Evolutionary conservation across 1,140 invertebrate species (phyloP).

Genomic region (Leptinotarsa texana): DNA sequence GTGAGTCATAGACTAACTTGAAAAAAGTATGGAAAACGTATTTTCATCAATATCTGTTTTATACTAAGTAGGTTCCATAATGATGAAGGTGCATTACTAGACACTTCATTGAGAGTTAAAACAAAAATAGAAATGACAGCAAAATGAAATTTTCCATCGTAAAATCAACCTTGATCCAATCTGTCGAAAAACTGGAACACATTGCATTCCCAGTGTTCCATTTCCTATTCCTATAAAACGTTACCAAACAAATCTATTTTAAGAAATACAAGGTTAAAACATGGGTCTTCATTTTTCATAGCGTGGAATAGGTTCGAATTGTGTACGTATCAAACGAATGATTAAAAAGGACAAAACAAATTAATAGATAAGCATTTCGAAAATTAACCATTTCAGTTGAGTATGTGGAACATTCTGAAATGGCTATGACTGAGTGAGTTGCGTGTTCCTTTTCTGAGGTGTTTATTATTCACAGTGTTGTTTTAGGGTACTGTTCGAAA

Average conservation of each 20-base stretch:
- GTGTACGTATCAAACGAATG: neutral
- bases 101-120: too few species aligned
- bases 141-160: neutral
- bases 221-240: conserved; percentile 1
- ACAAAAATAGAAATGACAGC: too few species aligned
- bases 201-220: neutral
- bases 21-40: too few species aligned
- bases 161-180: neutral
- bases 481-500: conserved; percentile 11
- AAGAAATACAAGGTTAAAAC: conserved; percentile 17
- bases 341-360: conserved; percentile 9
- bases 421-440: conserved; percentile 16
- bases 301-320: neutral
- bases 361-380: conserved; percentile 9
- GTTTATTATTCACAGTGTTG: neutral
- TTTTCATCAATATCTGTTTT: too few species aligned
- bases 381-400: conserved; percentile 4
- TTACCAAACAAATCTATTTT: conserved; percentile 9
- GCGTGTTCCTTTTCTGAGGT: neutral
- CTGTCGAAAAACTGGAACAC: neutral
- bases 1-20: too few species aligned
- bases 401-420: neutral
- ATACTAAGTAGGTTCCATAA: too few species aligned
- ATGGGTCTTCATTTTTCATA: conserved; percentile 4
- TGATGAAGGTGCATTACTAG: too few species aligned